A percentile compares a stretch with the other conserved stretches of the same genome.
phyloP scores from a whole-genome alignment of 2,797 vertebrate genomes.

The Hapalemur alaotrensis region DNA sequence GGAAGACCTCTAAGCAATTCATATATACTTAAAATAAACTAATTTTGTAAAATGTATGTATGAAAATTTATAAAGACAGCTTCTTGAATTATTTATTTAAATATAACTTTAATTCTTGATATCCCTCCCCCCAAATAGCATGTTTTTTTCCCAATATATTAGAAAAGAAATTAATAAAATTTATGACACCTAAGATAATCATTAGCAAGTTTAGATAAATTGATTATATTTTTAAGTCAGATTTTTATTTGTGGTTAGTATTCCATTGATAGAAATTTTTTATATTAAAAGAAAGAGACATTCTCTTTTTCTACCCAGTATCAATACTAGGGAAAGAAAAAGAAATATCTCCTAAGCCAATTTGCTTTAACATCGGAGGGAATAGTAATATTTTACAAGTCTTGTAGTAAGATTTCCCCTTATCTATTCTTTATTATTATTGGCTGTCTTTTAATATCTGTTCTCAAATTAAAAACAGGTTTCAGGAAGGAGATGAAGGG shows the following conservation, averaged over 20 bases:
- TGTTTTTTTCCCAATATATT: background rate
- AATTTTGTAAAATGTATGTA: background rate
- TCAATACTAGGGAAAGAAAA: background rate
- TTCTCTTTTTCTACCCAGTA: background rate
- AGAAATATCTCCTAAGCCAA: background rate
- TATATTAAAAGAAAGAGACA: background rate
- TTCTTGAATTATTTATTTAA: background rate
- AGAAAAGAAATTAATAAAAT: background rate
- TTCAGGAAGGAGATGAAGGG: background rate
- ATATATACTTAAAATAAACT: background rate
- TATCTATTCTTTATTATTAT: background rate
- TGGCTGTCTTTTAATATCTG: background rate
- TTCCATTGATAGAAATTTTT: background rate
- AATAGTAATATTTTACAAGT: background rate
- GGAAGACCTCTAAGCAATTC: background rate
- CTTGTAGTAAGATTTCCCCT: background rate
- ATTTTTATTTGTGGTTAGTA: conserved; percentile 1
- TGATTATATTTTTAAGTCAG: background rate
- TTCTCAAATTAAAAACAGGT: background rate
- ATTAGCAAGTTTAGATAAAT: background rate
- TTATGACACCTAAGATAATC: background rate
- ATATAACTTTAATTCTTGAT: background rate
- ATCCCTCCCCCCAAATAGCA: background rate
- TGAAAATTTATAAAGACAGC: background rate
- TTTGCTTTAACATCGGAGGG: background rate